Base-by-base conservation (phyloP, 2,888 invertebrate species). In the Bellardia bayeri region DNA sequence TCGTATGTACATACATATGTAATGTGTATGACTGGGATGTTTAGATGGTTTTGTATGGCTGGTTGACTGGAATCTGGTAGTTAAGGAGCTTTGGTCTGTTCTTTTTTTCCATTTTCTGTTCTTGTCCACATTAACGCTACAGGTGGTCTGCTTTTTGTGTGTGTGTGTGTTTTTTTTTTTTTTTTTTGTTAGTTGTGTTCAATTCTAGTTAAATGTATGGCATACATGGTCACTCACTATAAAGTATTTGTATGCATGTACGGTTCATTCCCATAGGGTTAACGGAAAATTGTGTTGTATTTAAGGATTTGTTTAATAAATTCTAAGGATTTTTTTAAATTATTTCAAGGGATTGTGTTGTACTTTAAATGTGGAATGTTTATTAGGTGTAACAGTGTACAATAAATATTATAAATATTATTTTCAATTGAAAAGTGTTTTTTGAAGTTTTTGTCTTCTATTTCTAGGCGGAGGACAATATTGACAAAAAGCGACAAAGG, bases 141-240 rank as follows among this genome's bases (percentile, higher is more conserved):
- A 89, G 90, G 90, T 89, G 90, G 90, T 90, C 90, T 87, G 11
- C 13, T 63, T 54, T 51, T 76, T 0, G 51, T 68, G 23, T 66
- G 23, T 58, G 42, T 33, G 3, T 33, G 2, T 37, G 2, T 37
- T 33, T 79, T 79, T 6, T 56, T 42, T 37, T 37, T 37, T 37
- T 33, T 79, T 79, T 6, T 56, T 42, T 56, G 51, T 78, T 56
- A n/a, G 45, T 71, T 78, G 45, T 64, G 63, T 85, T 68, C 56
- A 61, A 68, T 80, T 74, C 61, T 51, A 9, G 58, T 56, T 63
- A 69, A 75, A 69, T 74, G 68, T 80, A 61, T 76, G 68, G 45
- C 45, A 63, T 75, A 54, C 61, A 85, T 85, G 85, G 80, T 80
- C 69, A 69, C 33, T 80, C 69, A 69, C 33, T 64, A 56, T 33